Conservation (phyloP, 2,113 vertebrate genomes). For the Albula goreensis region DNA sequence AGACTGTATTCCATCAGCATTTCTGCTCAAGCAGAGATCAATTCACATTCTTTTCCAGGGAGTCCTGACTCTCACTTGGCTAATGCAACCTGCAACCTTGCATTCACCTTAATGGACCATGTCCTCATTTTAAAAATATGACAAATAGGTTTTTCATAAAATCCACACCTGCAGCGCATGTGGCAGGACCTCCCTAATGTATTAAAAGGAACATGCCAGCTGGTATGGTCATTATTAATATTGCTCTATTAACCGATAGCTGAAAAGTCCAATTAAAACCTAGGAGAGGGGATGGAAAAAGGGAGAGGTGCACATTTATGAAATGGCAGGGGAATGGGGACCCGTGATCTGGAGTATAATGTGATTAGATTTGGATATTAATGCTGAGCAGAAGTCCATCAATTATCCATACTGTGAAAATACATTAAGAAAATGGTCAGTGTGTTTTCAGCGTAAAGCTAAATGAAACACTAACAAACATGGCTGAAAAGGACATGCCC, state of each 20-base stretch:
- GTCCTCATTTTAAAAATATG: not conserved
- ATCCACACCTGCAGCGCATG: not conserved
- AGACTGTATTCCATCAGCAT: not conserved
- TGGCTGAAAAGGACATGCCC: not conserved
- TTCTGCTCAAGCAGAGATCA: not conserved
- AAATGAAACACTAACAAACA: not conserved
- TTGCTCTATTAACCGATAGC: constrained; percentile 7
- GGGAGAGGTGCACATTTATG: constrained; percentile 1
- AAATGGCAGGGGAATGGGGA: not conserved
- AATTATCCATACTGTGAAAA: constrained; percentile 25
- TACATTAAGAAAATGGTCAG: constrained; percentile 20
- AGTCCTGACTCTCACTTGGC: not conserved
- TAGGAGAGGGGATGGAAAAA: not conserved
- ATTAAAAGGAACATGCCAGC: constrained; percentile 13
- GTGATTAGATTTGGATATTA: constrained; percentile 41
- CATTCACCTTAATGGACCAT: not conserved
- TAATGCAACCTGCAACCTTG: not conserved
- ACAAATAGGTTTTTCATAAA: constrained; percentile 5
- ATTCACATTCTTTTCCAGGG: not conserved
- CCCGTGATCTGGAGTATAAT: constrained; percentile 15
- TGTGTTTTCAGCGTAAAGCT: not conserved
- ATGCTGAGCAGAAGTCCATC: constrained; percentile 27
- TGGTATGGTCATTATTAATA: constrained; percentile 7
- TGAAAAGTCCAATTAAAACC: constrained; percentile 23
- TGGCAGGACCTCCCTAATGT: not conserved